phyloP scores from a whole-genome alignment of 2,797 vertebrate genomes.

The Carapus acus region DNA sequence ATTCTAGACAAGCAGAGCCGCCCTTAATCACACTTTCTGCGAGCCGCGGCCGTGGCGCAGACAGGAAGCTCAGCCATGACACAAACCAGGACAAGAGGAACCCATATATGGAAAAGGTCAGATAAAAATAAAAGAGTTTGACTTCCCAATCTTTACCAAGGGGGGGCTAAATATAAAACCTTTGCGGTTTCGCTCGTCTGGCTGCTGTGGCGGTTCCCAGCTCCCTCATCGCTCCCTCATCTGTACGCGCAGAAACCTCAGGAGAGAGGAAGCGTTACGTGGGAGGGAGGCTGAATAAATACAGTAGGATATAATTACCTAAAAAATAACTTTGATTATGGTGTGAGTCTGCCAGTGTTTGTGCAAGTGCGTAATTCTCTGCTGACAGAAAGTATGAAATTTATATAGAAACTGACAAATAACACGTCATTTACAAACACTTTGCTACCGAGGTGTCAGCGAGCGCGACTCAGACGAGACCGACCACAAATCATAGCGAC shows the following conservation, averaged over 20 bases:
- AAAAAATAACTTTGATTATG: constrained; percentile 32
- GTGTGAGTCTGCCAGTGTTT: constrained; percentile 26
- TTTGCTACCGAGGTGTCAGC: constrained; percentile 19
- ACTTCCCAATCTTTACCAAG: constrained; percentile 34
- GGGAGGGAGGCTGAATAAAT: constrained; percentile 50
- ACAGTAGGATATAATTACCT: constrained; percentile 49
- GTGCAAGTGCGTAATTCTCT: constrained; percentile 13
- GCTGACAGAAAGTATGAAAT: constrained; percentile 5
- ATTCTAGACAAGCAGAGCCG: not conserved
- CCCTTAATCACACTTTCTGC: constrained; percentile 4
- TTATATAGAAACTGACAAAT: constrained; percentile 25
- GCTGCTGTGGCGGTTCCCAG: constrained; percentile 29
- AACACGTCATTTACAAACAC: constrained; percentile 12
- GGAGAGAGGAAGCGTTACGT: constrained; percentile 24
- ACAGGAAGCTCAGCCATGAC: constrained; percentile 21
- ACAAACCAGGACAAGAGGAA: constrained; percentile 38
- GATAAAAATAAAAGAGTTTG: constrained; percentile 54
- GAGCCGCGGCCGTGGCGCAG: constrained; percentile 11
- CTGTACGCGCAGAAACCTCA: constrained; percentile 25
- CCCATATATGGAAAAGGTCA: constrained; percentile 56
- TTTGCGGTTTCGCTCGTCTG: constrained; percentile 34
- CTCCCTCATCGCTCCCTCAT: constrained; percentile 24
- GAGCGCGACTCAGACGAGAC: constrained; percentile 3
- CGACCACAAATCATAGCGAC: constrained; percentile 20
- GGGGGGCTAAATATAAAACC: constrained; percentile 60